A percentile compares a stretch with the other conserved stretches of the same genome.
phyloP scores from a whole-genome alignment of 1,140 invertebrate species.

The Drosophila nigromelanica region DNA sequence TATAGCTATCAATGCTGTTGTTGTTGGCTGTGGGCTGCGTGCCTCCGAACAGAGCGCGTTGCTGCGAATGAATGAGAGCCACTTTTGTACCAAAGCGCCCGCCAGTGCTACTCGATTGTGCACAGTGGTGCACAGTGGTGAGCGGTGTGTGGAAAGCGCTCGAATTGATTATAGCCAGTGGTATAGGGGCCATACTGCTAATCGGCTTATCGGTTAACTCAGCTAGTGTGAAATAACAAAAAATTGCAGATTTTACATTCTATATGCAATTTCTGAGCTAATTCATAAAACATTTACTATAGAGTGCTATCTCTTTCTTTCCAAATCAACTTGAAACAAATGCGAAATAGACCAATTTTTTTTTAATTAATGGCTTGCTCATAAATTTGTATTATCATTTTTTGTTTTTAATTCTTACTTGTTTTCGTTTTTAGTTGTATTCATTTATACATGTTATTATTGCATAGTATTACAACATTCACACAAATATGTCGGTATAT shows the following conservation, averaged over 20 bases:
- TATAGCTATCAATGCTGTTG: not conserved
- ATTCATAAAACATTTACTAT: too few species aligned
- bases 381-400: too few species aligned
- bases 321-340: too few species aligned
- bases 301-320: too few species aligned
- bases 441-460: too few species aligned
- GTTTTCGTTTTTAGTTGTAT: too few species aligned
- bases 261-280: not conserved
- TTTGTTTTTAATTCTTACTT: too few species aligned
- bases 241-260: not conserved
- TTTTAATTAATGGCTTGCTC: too few species aligned
- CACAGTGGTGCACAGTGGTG: slow-evolving; percentile 27
- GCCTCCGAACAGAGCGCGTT: slow-evolving; percentile 35
- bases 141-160: not conserved
- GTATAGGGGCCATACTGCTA: not conserved
- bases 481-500: too few species aligned
- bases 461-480: too few species aligned
- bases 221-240: not conserved
- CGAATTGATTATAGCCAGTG: not conserved
- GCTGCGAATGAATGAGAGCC: slow-evolving; percentile 31
- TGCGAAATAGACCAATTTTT: too few species aligned
- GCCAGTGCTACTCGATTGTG: slow-evolving; percentile 8
- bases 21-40: not conserved
- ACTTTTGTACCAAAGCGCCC: not conserved
- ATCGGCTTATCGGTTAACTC: slow-evolving; percentile 4